Evolutionary conservation across 1,140 invertebrate genomes (phyloP), one percentile per base, ranked within the genome.

Genomic region (Calephelis nemesis): DNA sequence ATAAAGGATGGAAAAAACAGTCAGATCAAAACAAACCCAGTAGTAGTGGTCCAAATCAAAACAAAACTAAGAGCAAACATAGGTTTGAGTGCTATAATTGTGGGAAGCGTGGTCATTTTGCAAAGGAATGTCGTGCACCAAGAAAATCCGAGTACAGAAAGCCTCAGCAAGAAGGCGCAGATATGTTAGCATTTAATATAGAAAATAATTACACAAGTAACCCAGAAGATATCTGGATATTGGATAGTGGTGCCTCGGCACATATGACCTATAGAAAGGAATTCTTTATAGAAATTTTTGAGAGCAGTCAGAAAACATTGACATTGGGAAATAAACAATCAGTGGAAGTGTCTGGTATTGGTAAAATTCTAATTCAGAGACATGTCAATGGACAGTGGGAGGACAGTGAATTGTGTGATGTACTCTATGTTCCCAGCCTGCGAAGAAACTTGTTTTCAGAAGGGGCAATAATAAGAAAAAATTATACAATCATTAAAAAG

Each of bases 231-330:
- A 47, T 15, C 47, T 85, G 84, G 81, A 80, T 82, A 54, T 62
- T 83, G 40, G 82, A 87, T 63, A 87, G 79, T 71, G 83, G 82
- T 74, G 79, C 80, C 30, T 81, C 81, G 4, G 74, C 74, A 58
- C 81, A 85, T 62, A 83, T 88, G 70, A 72, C 73, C 4, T 75
- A 68, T 63, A 75, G 71, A 74, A 72, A 72, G 39, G 70, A 7
- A 52, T 74, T 45, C 49, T 50, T 50, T 7, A 7, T n/a, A 50
- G 49, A 50, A 50, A 12, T 50, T n/a, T 50, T 50, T 50, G 49
- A 50, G n/a, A n/a, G 49, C 49, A 50, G n/a, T 7, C 49, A 15
- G 65, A 70, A 71, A 73, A 65, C 62, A 65, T 76, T 84, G 69
- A 77, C 11, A 63, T 50, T 70, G 74, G 60, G 76, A 62, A 74